Percentiles rank a stretch among this genome's conserved stretches.
Evolutionary conservation across 2,888 invertebrate species (phyloP).

Genomic region (Fragum sueziense): DNA sequence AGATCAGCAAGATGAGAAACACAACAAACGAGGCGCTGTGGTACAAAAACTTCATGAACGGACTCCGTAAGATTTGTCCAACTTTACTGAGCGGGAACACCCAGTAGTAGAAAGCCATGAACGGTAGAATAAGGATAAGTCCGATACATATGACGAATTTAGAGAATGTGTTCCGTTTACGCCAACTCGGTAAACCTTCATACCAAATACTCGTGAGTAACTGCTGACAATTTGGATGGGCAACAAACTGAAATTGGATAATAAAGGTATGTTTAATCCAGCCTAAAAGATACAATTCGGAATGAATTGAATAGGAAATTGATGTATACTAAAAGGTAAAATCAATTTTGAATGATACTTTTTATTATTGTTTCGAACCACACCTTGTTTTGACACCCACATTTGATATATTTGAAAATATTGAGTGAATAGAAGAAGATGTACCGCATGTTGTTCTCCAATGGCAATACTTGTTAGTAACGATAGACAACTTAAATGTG

Average conservation of each 20-base stretch:
- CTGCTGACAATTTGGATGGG: slow-evolving; percentile 85
- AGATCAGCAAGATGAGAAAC: slow-evolving; percentile 84
- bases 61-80: slow-evolving; percentile 84
- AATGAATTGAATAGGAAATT: not conserved
- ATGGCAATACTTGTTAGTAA: too few relatives aligned
- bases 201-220: slow-evolving; percentile 85
- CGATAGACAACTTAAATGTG: too few relatives aligned
- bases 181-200: slow-evolving; percentile 84
- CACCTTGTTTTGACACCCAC: too few relatives aligned
- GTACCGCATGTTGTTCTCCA: too few relatives aligned
- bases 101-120: slow-evolving; percentile 84
- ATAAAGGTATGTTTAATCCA: too few relatives aligned
- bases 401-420: too few relatives aligned
- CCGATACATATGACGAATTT: slow-evolving; percentile 83
- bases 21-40: slow-evolving; percentile 85
- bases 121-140: slow-evolving; percentile 82
- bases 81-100: slow-evolving; percentile 83
- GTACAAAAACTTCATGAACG: slow-evolving; percentile 85
- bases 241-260: slow-evolving; percentile 85
- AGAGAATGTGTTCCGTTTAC: slow-evolving; percentile 82
- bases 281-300: not conserved
- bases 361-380: too few relatives aligned
- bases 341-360: too few relatives aligned
- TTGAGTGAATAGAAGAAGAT: too few relatives aligned
- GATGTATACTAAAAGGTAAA: not conserved